A percentile compares a stretch with the other conserved stretches of the same genome.
Evolutionary conservation across 2,888 invertebrate species (phyloP).

Genomic region (Gibbula magus): DNA sequence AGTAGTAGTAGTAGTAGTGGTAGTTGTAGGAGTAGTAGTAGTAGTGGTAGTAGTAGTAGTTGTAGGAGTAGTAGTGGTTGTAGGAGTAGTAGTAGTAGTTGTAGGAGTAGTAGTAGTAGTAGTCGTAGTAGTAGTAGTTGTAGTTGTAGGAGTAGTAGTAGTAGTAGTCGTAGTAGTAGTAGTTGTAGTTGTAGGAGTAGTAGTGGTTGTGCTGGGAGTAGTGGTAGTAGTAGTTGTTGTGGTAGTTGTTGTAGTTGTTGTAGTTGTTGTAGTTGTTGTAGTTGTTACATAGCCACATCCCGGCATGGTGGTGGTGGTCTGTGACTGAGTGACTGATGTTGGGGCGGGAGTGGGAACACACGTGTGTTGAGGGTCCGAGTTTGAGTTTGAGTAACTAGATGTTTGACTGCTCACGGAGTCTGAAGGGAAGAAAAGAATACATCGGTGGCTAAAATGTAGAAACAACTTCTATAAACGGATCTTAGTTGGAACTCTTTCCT

Average conservation of each 20-base stretch:
- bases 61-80: neutral
- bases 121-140: neutral
- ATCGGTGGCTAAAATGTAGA: too few relatives aligned
- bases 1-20: neutral
- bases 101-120: neutral
- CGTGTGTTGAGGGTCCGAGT: neutral
- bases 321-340: neutral
- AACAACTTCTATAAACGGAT: too few relatives aligned
- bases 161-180: neutral
- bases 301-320: conserved; percentile 21
- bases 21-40: neutral
- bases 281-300: neutral
- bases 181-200: neutral
- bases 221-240: neutral
- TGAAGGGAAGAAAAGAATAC: neutral
- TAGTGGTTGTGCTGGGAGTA: neutral
- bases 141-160: neutral
- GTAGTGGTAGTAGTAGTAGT: neutral
- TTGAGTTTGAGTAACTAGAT: neutral
- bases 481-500: too few relatives aligned
- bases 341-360: neutral
- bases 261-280: neutral
- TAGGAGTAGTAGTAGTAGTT: neutral
- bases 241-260: neutral
- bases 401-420: neutral